Evolutionary conservation across 2,797 vertebrate genomes (phyloP).

Genomic region (Schizopygopsis malacanthus): DNA sequence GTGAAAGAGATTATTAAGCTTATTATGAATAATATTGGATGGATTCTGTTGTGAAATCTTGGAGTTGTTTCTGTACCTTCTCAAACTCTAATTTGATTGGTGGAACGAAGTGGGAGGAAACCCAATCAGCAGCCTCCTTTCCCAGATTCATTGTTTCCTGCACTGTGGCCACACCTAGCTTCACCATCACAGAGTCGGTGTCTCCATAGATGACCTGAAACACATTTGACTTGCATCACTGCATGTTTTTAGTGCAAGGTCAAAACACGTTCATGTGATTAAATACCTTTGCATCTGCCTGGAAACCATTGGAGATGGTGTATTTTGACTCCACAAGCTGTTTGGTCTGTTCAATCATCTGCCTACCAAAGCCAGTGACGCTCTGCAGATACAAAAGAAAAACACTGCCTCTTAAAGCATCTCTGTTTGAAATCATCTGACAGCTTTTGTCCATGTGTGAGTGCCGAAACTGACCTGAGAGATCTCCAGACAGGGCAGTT

Average conservation of each 20-base stretch:
- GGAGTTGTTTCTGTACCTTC: conserved; percentile 76
- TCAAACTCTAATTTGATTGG: conserved; percentile 96
- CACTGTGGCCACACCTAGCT: conserved; percentile 85
- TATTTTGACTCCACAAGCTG: conserved; percentile 89
- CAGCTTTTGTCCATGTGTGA: not conserved
- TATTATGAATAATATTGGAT: not conserved
- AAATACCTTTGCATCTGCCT: conserved; percentile 85
- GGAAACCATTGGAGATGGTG: conserved; percentile 81
- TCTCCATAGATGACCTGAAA: conserved; percentile 90
- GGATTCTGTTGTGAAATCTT: not conserved
- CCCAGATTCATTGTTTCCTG: conserved; percentile 86
- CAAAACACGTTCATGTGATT: not conserved
- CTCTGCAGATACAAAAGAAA: conserved; percentile 74
- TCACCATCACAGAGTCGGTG: conserved; percentile 94
- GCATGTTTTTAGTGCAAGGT: not conserved
- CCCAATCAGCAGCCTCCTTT: conserved; percentile 89
- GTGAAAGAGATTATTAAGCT: not conserved
- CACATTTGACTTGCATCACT: not conserved
- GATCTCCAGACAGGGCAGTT: conserved; percentile 91
- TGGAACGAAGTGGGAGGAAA: conserved; percentile 85
- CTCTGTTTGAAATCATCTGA: not conserved
- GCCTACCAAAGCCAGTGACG: conserved; percentile 91
- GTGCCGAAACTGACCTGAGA: conserved; percentile 81
- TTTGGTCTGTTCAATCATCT: conserved; percentile 94
- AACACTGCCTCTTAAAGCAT: not conserved